Percentiles rank a stretch among this genome's conserved stretches.
phyloP scores from a whole-genome alignment of 2,797 vertebrate species.

The Anolis apletophallus region DNA sequence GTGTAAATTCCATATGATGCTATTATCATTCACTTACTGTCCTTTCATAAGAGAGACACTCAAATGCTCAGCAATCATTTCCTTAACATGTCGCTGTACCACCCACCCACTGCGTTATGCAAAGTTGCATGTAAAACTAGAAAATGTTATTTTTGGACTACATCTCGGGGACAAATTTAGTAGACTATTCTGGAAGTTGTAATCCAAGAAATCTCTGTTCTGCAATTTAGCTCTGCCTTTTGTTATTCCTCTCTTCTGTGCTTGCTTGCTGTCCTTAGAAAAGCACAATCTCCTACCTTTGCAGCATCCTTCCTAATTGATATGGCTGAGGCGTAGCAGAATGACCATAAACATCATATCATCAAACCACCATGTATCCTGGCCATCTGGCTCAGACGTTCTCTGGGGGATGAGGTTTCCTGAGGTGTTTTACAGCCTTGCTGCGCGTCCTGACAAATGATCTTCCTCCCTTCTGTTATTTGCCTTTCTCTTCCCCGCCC shows the following conservation, averaged over 20 bases:
- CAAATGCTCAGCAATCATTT: not conserved
- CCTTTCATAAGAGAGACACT: not conserved
- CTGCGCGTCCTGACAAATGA: not conserved
- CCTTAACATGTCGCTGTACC: no score
- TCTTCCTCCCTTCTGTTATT: not conserved
- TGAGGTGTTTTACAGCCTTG: not conserved
- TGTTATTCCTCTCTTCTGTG: constrained; percentile 12
- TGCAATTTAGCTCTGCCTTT: no score
- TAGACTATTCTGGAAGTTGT: no score
- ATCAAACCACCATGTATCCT: constrained; percentile 13
- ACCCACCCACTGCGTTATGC: not conserved
- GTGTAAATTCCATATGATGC: not conserved
- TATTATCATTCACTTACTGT: not conserved
- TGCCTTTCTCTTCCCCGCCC: not conserved
- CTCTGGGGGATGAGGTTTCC: not conserved
- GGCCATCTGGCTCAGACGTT: constrained; percentile 21
- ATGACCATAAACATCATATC: constrained; percentile 25
- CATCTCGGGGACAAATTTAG: no score
- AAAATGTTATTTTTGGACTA: no score
- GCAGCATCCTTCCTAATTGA: constrained; percentile 25
- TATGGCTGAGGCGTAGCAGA: constrained; percentile 11
- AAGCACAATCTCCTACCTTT: rapidly evolving
- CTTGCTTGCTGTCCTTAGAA: not conserved
- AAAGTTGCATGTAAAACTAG: not conserved
- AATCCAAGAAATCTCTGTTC: no score